Base-by-base conservation (phyloP, 2,113 vertebrate species). In the Sisor rabdophorus region DNA sequence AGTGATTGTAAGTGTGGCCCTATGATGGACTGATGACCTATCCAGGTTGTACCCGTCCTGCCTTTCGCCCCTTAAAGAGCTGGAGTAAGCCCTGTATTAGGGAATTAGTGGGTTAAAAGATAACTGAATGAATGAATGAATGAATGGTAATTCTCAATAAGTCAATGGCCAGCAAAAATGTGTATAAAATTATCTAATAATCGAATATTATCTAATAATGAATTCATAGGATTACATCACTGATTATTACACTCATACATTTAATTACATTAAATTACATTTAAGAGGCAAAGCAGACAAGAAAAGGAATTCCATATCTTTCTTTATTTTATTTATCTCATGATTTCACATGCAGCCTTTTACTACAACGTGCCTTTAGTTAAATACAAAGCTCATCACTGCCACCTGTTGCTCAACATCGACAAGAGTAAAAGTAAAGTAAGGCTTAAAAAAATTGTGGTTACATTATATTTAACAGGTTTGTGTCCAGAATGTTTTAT, bases 371-470 rank as follows among this genome's bases (percentile, higher is more conserved):
- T 60, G 58, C 15, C 17, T 4, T 54, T 53, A 22, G 48, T 50
- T 11, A 7, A 26, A 55, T 4, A 28, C 17, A 58, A 40, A 50
- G 19, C 54, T 77, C 47, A 61, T 19, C 6, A 60, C 40, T 60
- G 64, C 75, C 75, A 69, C 65, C 75, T 70, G 44, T 47, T 52
- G 75, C 32, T 68, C 73, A 54, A 17, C 13, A 17, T 53, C 2
- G 20, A 48, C 30, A 44, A 48, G 40, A n/a, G 48, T 13, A 47
- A 3, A 50, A 9, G 24, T 26, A 3, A 40, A 19, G 7, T 30
- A 17, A 60, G 9, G 0, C 30, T 36, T 60, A 36, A 20, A 11
- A 59, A 3, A 36, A 36, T 10, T n/a, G 20, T 36, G 26, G 26
- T 59, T 59, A 15, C 13, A 59, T 59, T 28, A 47, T n/a, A n/a